Percentiles rank a stretch among this genome's conserved stretches.
phyloP scores from a whole-genome alignment of 2,797 vertebrate genomes.

The Somateria mollissima region DNA sequence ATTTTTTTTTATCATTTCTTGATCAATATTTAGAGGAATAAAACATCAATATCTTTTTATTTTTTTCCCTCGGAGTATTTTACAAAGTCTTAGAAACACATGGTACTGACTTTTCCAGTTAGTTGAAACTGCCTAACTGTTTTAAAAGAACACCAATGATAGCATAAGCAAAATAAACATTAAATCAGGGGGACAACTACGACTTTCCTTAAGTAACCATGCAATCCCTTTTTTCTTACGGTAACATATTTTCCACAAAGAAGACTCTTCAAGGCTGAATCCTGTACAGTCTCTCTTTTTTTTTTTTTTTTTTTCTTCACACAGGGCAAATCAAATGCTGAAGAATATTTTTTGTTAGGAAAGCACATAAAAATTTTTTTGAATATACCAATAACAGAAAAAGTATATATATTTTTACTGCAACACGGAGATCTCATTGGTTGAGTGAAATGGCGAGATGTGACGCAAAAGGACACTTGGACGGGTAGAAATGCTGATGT shows the following conservation, averaged over 20 bases:
- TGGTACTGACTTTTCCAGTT: neutral
- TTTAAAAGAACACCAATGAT: neutral
- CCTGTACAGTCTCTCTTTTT: neutral
- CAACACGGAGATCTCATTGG: conserved; percentile 83
- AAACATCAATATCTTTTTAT: neutral
- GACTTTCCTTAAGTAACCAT: conserved; percentile 14
- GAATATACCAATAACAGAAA: conserved; percentile 80
- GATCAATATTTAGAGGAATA: neutral
- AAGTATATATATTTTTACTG: conserved; percentile 81
- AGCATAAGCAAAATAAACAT: neutral
- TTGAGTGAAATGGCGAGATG: conserved; percentile 90
- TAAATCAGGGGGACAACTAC: neutral
- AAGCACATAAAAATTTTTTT: conserved; percentile 44
- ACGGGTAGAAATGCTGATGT: conserved; percentile 81
- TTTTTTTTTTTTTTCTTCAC: neutral
- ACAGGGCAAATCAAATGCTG: conserved; percentile 16
- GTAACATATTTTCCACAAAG: conserved; percentile 47
- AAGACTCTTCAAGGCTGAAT: conserved; percentile 33
- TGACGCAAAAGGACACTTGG: conserved; percentile 88
- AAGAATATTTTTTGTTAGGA: conserved; percentile 45
- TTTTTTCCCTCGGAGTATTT: neutral
- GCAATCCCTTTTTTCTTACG: neutral
- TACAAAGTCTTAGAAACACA: neutral
- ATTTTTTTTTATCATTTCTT: neutral
- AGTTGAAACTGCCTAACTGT: neutral